Base-by-base conservation (phyloP, 2,888 invertebrate genomes). In the Nudaria mundana region DNA sequence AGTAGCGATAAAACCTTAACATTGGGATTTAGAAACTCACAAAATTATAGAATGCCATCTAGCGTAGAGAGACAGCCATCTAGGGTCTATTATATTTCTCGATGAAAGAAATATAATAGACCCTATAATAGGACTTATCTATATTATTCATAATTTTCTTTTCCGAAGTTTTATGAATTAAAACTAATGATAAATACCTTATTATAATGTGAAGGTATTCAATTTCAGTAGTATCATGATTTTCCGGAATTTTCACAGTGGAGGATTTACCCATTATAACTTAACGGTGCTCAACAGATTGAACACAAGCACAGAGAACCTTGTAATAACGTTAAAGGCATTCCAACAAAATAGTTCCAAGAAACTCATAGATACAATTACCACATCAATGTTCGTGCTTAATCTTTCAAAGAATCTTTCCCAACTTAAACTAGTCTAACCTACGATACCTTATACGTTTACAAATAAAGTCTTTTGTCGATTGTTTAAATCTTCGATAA, bases 291-390 rank as follows among this genome's bases (percentile, higher is more conserved):
- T 30, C 26, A 34, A 22, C 16, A 26, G 34, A 34, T 33, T 34
- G 30, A 50, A 50, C 42, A 43, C 30, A 30, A 35, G 13, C 7
- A 29, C 22, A 12, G 20, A 26, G 10, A 34, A 37, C 43, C 30
- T 40, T 36, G 22, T 44, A 35, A 40, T 35, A 38, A 26, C 37
- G 48, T 51, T 55, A 56, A 52, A 48, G 51, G 33, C 44, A 56
- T 52, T 56, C 46, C 40, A 44, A 37, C 26, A 37, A 48, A 48
- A 56, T 59, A 52, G 49, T 51, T 51, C 20, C 16, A 39, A 48
- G 45, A 45, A 56, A 54, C 45, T 48, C 35, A 46, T 46, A 58
- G 51, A 54, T 58, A 56, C 56, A 58, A 56, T 56, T 58, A 56
- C 51, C 48, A 48, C 58, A 51, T 48, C 58, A 56, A 56, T 55